phyloP scores from a whole-genome alignment of 2,888 invertebrate species.

The Steinernema hermaphroditum region DNA sequence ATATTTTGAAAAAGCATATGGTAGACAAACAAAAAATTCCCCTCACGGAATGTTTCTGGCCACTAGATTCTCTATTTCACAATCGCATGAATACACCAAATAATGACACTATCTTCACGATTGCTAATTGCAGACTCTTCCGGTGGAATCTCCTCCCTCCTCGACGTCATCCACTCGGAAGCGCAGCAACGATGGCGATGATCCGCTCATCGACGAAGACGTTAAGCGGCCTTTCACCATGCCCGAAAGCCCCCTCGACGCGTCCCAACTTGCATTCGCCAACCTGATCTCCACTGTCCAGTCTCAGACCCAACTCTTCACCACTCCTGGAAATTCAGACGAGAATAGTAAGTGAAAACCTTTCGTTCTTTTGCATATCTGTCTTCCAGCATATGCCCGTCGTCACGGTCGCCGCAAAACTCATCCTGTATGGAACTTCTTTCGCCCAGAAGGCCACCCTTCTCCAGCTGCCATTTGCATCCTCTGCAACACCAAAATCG shows the following conservation, averaged over 20 bases:
- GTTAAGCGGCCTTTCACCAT: too few species aligned
- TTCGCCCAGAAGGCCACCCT: neutral
- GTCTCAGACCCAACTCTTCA: neutral
- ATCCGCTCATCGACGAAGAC: neutral
- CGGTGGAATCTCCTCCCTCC: neutral
- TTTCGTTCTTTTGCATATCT: neutral
- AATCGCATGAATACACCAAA: neutral
- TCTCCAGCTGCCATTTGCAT: neutral
- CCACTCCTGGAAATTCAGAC: neutral
- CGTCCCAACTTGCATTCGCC: neutral
- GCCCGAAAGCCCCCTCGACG: neutral
- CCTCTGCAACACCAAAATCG: conserved; percentile 13
- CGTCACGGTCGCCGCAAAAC: conserved; percentile 24
- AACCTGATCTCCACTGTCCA: neutral
- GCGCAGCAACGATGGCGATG: conserved; percentile 6
- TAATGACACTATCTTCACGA: neutral
- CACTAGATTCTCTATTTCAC: neutral
- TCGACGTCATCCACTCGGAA: conserved; percentile 2
- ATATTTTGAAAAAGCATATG: too few species aligned
- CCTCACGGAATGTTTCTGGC: too few species aligned
- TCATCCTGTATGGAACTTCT: conserved; percentile 14
- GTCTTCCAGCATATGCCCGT: neutral
- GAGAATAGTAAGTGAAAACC: neutral
- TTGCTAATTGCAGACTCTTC: neutral
- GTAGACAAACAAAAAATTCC: too few species aligned